Evolutionary conservation across 2,113 vertebrate genomes (phyloP).

Genomic region (Urocitellus parryii): DNA sequence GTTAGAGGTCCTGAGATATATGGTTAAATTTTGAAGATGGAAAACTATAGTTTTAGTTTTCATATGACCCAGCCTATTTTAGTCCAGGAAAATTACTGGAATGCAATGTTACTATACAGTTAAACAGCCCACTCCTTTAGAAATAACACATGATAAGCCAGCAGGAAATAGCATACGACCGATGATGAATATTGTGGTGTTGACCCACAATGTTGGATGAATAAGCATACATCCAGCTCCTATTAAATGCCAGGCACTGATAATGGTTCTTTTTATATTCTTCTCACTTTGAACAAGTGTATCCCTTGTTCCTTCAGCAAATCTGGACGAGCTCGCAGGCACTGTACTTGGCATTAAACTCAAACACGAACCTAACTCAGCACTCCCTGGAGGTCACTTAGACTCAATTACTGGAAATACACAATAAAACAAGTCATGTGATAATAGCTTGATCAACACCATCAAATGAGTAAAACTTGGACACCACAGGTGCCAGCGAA

Average conservation of each 20-base stretch:
- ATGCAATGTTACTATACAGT: neutral
- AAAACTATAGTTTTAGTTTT: neutral
- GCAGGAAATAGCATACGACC: neutral
- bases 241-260: neutral
- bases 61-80: neutral
- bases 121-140: slow-evolving; percentile 22
- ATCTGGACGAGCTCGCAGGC: neutral
- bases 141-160: slow-evolving; percentile 64
- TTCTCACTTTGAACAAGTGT: slow-evolving; percentile 27
- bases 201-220: neutral
- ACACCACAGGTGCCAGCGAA: neutral
- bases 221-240: neutral
- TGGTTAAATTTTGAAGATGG: neutral
- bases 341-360: neutral
- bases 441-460: neutral
- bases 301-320: neutral
- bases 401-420: neutral
- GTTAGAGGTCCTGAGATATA: neutral
- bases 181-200: neutral
- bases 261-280: neutral
- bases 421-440: neutral
- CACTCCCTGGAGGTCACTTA: neutral
- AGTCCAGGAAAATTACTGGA: slow-evolving; percentile 9
- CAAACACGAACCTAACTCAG: neutral
- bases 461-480: neutral